Percentiles rank a stretch among this genome's conserved stretches.
Evolutionary conservation across 2,113 vertebrate genomes (phyloP).

Genomic region (Charadrius vociferus): DNA sequence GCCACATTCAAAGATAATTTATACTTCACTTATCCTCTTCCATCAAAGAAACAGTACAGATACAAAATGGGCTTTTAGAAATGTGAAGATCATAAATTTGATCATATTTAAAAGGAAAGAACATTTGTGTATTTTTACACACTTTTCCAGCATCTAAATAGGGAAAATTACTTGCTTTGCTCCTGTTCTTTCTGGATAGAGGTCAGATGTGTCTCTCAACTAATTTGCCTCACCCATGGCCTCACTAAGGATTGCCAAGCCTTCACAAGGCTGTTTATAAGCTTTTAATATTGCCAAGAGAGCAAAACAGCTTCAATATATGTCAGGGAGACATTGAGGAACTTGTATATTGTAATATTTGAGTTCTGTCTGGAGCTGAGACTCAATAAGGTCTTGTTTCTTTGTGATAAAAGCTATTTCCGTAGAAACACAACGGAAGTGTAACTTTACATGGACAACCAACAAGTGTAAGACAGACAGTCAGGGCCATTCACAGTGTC

Average conservation of each 20-base stretch:
- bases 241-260: neutral
- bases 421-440: neutral
- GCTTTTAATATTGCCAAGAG: neutral
- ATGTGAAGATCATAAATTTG: neutral
- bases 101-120: neutral
- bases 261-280: constrained; percentile 1
- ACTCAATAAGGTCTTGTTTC: neutral
- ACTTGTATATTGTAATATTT: neutral
- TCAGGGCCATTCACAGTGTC: neutral
- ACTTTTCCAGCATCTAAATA: constrained; percentile 4
- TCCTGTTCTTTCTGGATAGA: constrained; percentile 17
- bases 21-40: neutral
- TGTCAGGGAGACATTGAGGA: neutral
- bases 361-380: neutral
- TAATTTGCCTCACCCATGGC: neutral
- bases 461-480: neutral
- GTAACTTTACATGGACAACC: neutral
- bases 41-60: neutral
- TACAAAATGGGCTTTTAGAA: neutral
- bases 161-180: constrained; percentile 1
- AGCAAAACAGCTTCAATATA: neutral
- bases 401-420: neutral
- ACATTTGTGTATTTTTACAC: neutral
- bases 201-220: neutral
- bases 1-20: neutral